A percentile compares a stretch with the other conserved stretches of the same genome.
These are phyloP conservation scores for Calameuta filiformis DNA, from an alignment of 2,888 invertebrate species.

Conservation along the genomic window DNA sequence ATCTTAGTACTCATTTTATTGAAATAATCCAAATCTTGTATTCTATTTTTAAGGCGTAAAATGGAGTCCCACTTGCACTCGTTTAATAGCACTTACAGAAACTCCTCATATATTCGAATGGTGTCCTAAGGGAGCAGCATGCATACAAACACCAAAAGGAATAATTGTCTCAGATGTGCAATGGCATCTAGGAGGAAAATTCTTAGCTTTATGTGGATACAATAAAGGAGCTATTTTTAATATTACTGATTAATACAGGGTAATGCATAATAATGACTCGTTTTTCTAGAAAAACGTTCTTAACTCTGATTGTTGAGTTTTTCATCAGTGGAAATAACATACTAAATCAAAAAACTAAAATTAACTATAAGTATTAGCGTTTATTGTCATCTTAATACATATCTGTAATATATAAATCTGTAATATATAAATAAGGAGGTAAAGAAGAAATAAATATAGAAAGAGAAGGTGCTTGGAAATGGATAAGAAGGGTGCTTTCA, in stretches of 20 bases:
- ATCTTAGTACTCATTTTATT: constrained; percentile 3
- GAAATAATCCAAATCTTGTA: constrained; percentile 1
- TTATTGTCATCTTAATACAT: neutral
- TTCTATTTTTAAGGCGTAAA: constrained; percentile 38
- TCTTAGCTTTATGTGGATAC: constrained; percentile 51
- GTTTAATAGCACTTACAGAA: constrained; percentile 50
- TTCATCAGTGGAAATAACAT: too few species aligned
- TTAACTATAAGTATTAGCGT: too few species aligned
- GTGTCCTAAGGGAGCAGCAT: constrained; percentile 42
- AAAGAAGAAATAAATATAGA: too few species aligned
- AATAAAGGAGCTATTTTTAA: constrained; percentile 41
- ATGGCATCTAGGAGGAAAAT: constrained; percentile 50
- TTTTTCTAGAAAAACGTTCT: neutral
- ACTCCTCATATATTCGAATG: constrained; percentile 53
- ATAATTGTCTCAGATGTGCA: constrained; percentile 50
- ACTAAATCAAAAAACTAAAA: too few species aligned
- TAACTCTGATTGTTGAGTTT: too few species aligned
- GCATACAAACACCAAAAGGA: constrained; percentile 45
- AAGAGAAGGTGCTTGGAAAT: too few species aligned
- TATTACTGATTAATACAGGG: neutral
- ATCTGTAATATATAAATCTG: too few species aligned
- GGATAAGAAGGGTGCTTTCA: too few species aligned
- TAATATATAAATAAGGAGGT: too few species aligned
- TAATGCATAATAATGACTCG: neutral
- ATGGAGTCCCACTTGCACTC: constrained; percentile 48